A percentile compares a stretch with the other conserved stretches of the same genome.
Conservation (phyloP, 1,140 invertebrate genomes). For the Tetragonula clypearis region DNA sequence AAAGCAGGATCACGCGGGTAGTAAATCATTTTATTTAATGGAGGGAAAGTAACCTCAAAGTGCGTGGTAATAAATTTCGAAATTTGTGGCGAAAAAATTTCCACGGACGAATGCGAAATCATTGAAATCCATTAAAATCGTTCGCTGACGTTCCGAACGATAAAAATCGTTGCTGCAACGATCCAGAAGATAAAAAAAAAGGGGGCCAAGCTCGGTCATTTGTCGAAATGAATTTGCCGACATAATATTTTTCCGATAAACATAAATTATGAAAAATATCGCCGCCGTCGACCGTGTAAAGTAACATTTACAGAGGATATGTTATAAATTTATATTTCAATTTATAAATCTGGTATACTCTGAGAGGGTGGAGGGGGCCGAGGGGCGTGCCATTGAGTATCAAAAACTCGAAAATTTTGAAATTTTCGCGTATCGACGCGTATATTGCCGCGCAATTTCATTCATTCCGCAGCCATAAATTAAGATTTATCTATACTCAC, state of each 20-base stretch:
- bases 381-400: too few species aligned
- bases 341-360: neutral
- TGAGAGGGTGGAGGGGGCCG: too few species aligned
- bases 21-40: too few species aligned
- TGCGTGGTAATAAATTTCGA: too few species aligned
- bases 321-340: neutral
- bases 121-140: neutral
- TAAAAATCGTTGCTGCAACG: neutral
- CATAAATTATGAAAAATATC: neutral
- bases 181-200: neutral
- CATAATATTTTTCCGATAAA: neutral
- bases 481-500: constrained; percentile 37
- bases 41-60: too few species aligned
- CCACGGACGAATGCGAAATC: neutral
- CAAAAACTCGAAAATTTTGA: too few species aligned
- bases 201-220: neutral
- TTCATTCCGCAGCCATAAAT: constrained; percentile 9
- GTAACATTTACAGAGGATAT: neutral
- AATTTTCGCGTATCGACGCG: neutral
- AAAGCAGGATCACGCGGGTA: too few species aligned
- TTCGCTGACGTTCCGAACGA: neutral
- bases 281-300: neutral
- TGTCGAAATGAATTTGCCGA: neutral
- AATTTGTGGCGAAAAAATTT: too few species aligned
- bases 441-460: neutral